phyloP scores from a whole-genome alignment of 2,113 vertebrate species.

The Myotis brandtii region DNA sequence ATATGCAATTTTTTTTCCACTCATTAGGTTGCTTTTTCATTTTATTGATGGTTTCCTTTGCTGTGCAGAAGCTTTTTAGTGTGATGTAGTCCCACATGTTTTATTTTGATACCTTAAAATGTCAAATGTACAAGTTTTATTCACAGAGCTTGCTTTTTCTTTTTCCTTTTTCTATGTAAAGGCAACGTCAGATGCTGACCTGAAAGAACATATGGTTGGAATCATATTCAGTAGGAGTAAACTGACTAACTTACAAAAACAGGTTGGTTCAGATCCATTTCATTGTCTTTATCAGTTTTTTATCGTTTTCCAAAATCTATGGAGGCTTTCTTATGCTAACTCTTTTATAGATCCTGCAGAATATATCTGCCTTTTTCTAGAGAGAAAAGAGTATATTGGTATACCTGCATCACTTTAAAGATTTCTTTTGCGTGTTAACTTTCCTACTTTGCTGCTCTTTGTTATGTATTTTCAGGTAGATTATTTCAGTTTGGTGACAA shows the following conservation, averaged over 20 bases:
- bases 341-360: neutral
- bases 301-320: neutral
- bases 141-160: conserved; percentile 32
- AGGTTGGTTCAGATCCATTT: conserved; percentile 88
- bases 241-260: conserved; percentile 98
- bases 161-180: conserved; percentile 79
- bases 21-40: neutral
- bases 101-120: conserved; percentile 8
- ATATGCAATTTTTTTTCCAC: neutral
- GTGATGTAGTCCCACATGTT: neutral
- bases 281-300: neutral
- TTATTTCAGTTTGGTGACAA: conserved; percentile 43
- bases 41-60: neutral
- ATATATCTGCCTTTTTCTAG: neutral
- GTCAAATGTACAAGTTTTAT: neutral
- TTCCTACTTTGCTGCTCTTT: conserved; percentile 33
- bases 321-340: neutral
- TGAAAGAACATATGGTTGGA: conserved; percentile 99
- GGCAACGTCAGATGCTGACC: conserved; percentile 97
- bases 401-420: neutral
- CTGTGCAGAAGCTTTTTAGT: neutral
- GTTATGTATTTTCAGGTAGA: neutral
- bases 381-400: neutral
- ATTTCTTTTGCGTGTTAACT: conserved; percentile 24
- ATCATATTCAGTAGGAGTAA: conserved; percentile 99